Evolutionary conservation across 1,140 invertebrate genomes (phyloP), one percentile per base, ranked within the genome.

Genomic region (Trichonephila clavipes): DNA sequence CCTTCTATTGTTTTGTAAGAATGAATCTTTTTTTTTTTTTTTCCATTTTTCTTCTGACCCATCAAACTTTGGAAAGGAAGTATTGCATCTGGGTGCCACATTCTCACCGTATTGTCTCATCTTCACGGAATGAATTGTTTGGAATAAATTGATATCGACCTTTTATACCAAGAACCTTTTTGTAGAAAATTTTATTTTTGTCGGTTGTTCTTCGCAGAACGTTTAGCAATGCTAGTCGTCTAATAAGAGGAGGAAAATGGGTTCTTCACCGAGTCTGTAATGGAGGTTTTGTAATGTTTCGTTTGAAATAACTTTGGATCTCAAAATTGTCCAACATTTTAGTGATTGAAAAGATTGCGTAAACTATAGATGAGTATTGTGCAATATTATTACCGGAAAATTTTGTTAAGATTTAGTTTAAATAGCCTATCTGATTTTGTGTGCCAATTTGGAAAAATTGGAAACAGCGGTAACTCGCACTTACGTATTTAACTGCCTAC

Each of bases 141-240:
- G 16, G 28, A 77, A 77, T 77, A 77, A 77, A 77, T 77, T 77
- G 72, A 28, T 77, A 77, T 77, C 72, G 72, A 77, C 72, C 72
- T 77, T 77, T 77, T 40, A 24, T 77, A 34, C 24, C 12, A 10
- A 28, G 28, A 0, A 28, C 16, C 18, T 34, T 77, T 34, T 19
- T 77, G 72, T 34, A 77, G 28, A 77, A 34, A 77, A 28, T 16
- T 0, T 18, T 28, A 28, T 16, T 66, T 28, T 40, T 77, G 16
- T 12, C 72, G 18, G 34, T 77, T 40, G 72, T 77, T 77, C 7
- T 77, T 40, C 28, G 28, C 18, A 14, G 28, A 77, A 77, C 6
- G 28, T 77, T 34, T 40, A 40, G 72, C 72, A 77, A 40, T 28
- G 16, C n/a, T 69, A 24, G n/a, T 8, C 24, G 64, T 69, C 24